Base-by-base conservation (phyloP, 1,140 invertebrate species). In the Heterodera schachtii region DNA sequence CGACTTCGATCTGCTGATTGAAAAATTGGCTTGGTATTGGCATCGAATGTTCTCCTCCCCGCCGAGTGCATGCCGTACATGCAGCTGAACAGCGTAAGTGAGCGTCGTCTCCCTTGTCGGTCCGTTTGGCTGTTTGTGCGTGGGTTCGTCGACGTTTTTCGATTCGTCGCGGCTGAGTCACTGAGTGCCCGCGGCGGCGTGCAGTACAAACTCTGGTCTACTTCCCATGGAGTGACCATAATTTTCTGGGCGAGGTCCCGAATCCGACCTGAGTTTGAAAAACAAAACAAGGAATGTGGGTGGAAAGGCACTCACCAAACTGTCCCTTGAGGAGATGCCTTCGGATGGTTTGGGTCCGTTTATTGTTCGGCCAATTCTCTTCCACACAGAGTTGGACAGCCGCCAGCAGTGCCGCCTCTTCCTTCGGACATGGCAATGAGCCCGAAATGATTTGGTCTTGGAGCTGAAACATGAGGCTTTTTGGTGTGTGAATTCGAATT, bases 301-400 rank as follows among this genome's bases (percentile, higher is more conserved):
- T 80, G 3, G 9, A 83, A 41, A 43, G 46, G n/a, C 16, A 44
- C 60, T 81, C 19, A 89, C 89, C 89, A 78, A 89, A 90, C 79
- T 89, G 89, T 52, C 88, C 88, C 81, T 90, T 90, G 31, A 89
- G 75, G 7, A 89, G 75, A 83, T 89, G 85, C 52, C 84, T 74
- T 70, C 87, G 82, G 44, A 87, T 91, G 43, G 90, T 90, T 81
- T 88, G 87, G n/a, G 89, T 87, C 19, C 85, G 83, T 75, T 89
- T 87, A 64, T 90, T 89, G 16, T 86, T 87, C 1, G 93, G 93
- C 92, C 93, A 93, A 16, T 92, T 92, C 86, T 94, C 93, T 84
- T 93, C 93, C 52, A 94, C 92, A 46, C 93, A 91, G 3, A 94
- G 90, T 86, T 94, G 93, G 66, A 94, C 93, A 43, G 93, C 92